Percentiles rank a stretch among this genome's conserved stretches.
Evolutionary conservation across 2,797 vertebrate species (phyloP).

Genomic region (Picus viridis): DNA sequence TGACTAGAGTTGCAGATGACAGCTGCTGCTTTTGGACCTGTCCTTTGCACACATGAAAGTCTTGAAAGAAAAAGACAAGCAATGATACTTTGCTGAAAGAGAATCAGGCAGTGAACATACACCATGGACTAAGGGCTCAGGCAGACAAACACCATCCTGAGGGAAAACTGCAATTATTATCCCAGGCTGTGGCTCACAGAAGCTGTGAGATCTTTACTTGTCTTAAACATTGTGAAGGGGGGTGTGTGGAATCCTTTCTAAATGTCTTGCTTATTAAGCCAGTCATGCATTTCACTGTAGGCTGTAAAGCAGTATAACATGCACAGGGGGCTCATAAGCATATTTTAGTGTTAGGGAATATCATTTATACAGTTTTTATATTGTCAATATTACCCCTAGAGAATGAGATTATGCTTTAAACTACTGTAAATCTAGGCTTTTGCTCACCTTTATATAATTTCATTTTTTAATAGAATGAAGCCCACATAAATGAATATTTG

Average conservation of each 20-base stretch:
- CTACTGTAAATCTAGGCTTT: slow-evolving; percentile 75
- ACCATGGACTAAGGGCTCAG: neutral
- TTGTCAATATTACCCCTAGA: slow-evolving; percentile 75
- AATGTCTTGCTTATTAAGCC: slow-evolving; percentile 79
- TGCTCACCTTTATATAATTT: slow-evolving; percentile 79
- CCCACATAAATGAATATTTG: slow-evolving; percentile 76
- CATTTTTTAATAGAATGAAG: slow-evolving; percentile 76
- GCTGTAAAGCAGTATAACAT: slow-evolving; percentile 74
- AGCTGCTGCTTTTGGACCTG: neutral
- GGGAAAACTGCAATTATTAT: slow-evolving; percentile 38
- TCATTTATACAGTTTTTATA: slow-evolving; percentile 79
- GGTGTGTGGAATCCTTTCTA: slow-evolving; percentile 43
- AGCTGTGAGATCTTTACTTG: slow-evolving; percentile 47
- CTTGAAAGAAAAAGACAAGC: neutral
- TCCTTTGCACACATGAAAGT: neutral
- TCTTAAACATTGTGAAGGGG: neutral
- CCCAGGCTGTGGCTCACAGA: slow-evolving; percentile 45
- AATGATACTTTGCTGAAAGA: neutral
- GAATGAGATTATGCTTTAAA: slow-evolving; percentile 76
- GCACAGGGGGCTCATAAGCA: slow-evolving; percentile 76
- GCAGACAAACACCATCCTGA: slow-evolving; percentile 43
- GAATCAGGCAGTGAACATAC: neutral
- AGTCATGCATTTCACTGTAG: slow-evolving; percentile 73
- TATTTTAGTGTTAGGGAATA: slow-evolving; percentile 78
- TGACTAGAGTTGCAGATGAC: neutral